Evolutionary conservation across 2,113 vertebrate species (phyloP).

Genomic region (Procavia capensis): DNA sequence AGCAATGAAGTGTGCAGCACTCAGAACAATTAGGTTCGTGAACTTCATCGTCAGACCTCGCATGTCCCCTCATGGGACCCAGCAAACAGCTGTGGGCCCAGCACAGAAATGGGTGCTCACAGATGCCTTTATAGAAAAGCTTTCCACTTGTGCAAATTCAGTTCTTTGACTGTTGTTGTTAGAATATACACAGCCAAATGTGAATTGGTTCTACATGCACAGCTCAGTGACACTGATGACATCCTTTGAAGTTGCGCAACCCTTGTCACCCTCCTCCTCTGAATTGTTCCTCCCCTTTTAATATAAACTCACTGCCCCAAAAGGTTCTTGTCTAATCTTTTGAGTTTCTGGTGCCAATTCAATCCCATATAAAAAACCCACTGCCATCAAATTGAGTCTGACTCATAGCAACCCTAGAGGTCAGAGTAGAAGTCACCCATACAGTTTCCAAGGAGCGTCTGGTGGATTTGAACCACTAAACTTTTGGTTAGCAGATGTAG

Average conservation of each 20-base stretch:
- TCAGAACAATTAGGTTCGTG: too few relatives aligned
- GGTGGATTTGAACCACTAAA: too few relatives aligned
- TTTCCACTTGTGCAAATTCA: neutral
- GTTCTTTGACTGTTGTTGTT: too few relatives aligned
- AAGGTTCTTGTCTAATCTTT: neutral
- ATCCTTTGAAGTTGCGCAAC: neutral
- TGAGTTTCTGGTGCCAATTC: neutral
- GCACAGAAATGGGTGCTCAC: rapidly evolving
- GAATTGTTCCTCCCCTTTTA: neutral
- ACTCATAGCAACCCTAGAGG: too few relatives aligned
- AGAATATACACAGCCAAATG: neutral
- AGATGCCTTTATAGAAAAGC: neutral
- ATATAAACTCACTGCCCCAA: neutral
- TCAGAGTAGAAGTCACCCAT: too few relatives aligned
- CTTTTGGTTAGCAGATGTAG: too few relatives aligned
- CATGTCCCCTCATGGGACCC: neutral
- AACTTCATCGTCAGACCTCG: too few relatives aligned
- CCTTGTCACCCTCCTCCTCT: neutral
- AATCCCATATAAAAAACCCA: too few relatives aligned
- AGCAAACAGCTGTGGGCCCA: neutral
- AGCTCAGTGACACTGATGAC: neutral
- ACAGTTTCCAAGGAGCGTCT: too few relatives aligned
- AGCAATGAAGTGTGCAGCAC: too few relatives aligned
- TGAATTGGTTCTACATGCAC: neutral
- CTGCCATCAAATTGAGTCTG: too few relatives aligned